phyloP scores from a whole-genome alignment of 2,888 invertebrate species.

The Acrobasis suavella region DNA sequence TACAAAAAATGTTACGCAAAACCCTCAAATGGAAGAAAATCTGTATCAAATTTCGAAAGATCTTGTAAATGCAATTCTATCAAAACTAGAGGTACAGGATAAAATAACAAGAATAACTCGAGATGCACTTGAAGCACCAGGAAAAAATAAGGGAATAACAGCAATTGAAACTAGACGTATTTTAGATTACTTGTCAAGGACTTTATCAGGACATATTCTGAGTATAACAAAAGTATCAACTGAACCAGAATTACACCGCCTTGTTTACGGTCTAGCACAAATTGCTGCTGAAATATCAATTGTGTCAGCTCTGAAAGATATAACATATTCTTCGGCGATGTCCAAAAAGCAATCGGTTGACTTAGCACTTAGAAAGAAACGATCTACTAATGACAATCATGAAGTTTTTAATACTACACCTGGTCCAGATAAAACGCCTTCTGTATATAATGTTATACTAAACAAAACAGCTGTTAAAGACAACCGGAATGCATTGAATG shows the following conservation, averaged over 20 bases:
- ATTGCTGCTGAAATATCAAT: conserved; percentile 76
- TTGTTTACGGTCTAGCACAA: conserved; percentile 75
- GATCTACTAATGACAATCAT: conserved; percentile 37
- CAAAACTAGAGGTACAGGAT: conserved; percentile 73
- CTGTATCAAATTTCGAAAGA: conserved; percentile 73
- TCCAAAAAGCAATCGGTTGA: conserved; percentile 75
- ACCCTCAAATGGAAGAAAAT: conserved; percentile 68
- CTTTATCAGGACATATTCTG: conserved; percentile 70
- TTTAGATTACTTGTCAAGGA: conserved; percentile 73
- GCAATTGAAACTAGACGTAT: conserved; percentile 76
- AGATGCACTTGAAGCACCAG: conserved; percentile 72
- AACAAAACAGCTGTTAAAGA: conserved; percentile 47
- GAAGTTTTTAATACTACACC: conserved; percentile 36
- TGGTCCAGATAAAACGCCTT: conserved; percentile 34
- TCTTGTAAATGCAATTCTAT: conserved; percentile 68
- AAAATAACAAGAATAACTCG: conserved; percentile 74
- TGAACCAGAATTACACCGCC: conserved; percentile 73
- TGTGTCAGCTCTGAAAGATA: conserved; percentile 72
- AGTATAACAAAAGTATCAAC: conserved; percentile 69
- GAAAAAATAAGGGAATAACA: conserved; percentile 71
- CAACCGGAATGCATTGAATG: conserved; percentile 22
- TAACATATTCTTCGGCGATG: conserved; percentile 66
- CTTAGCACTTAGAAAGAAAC: conserved; percentile 64
- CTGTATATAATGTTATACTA: conserved; percentile 57
- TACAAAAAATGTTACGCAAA: conserved; percentile 72